These are phyloP conservation scores for Eurystomus gularis DNA, from an alignment of 2,113 vertebrate genomes.

Conservation along the genomic window DNA sequence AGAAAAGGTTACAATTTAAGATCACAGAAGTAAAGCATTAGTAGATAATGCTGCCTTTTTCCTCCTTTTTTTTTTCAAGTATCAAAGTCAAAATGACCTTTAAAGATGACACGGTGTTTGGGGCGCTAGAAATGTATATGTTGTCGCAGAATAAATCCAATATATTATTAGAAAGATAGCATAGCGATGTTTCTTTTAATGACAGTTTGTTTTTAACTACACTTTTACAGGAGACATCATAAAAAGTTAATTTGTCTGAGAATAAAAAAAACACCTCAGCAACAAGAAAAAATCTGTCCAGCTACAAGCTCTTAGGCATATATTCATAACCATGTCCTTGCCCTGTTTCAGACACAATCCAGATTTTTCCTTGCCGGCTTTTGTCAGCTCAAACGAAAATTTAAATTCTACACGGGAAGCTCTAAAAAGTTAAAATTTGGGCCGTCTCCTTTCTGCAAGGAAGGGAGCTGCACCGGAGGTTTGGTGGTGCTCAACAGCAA, in stretches of 20 bases:
- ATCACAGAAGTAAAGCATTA: not conserved
- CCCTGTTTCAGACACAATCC: not conserved
- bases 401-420: not conserved
- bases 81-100: slow-evolving; percentile 16
- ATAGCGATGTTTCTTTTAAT: not conserved
- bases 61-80: not conserved
- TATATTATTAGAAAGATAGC: not conserved
- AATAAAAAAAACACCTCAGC: not conserved
- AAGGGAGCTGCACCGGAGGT: not conserved
- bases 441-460: not conserved
- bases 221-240: not conserved
- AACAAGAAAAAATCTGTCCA: not conserved
- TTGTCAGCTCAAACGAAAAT: not conserved
- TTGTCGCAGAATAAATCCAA: not conserved
- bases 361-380: not conserved
- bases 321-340: not conserved
- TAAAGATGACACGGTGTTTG: not conserved
- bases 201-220: slow-evolving; percentile 33
- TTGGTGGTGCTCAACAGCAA: not conserved
- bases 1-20: slow-evolving; percentile 18
- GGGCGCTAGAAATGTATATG: not conserved
- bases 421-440: not conserved
- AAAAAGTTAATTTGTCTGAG: not conserved
- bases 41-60: not conserved
- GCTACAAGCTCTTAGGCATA: not conserved